These are phyloP conservation scores for Euzophera pinguis DNA, from an alignment of 2,888 invertebrate genomes.

Conservation along the genomic window DNA sequence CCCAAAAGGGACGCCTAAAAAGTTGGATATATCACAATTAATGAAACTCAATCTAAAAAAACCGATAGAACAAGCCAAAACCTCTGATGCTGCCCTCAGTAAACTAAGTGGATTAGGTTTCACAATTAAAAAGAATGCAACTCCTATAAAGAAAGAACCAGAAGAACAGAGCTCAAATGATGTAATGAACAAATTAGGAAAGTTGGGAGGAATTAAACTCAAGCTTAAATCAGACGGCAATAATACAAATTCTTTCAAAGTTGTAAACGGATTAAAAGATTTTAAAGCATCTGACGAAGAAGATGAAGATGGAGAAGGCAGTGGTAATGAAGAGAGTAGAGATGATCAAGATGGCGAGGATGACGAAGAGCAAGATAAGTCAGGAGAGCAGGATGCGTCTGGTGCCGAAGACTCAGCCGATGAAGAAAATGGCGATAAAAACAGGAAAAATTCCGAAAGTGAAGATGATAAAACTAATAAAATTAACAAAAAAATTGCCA, in stretches of 20 bases:
- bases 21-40: constrained; percentile 65
- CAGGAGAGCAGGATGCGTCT: constrained; percentile 36
- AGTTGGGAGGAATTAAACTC: constrained; percentile 68
- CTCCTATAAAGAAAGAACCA: constrained; percentile 60
- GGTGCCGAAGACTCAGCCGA: constrained; percentile 38
- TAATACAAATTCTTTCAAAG: constrained; percentile 63
- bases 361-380: constrained; percentile 30
- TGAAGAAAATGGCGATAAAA: constrained; percentile 25
- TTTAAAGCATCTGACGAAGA: constrained; percentile 69
- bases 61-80: constrained; percentile 38
- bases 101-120: constrained; percentile 70
- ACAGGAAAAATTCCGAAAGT: constrained; percentile 35
- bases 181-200: constrained; percentile 61
- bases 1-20: constrained; percentile 53
- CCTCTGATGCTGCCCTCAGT: constrained; percentile 52
- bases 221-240: constrained; percentile 68
- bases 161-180: constrained; percentile 37
- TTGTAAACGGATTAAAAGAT: constrained; percentile 67
- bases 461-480: constrained; percentile 32
- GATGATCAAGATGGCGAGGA: constrained; percentile 45
- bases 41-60: constrained; percentile 64
- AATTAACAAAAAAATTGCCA: constrained; percentile 25
- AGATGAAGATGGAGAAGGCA: constrained; percentile 56
- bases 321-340: constrained; percentile 48
- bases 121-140: constrained; percentile 64